Conservation (phyloP, 1,140 invertebrate species). For the Drosophila saltans region DNA sequence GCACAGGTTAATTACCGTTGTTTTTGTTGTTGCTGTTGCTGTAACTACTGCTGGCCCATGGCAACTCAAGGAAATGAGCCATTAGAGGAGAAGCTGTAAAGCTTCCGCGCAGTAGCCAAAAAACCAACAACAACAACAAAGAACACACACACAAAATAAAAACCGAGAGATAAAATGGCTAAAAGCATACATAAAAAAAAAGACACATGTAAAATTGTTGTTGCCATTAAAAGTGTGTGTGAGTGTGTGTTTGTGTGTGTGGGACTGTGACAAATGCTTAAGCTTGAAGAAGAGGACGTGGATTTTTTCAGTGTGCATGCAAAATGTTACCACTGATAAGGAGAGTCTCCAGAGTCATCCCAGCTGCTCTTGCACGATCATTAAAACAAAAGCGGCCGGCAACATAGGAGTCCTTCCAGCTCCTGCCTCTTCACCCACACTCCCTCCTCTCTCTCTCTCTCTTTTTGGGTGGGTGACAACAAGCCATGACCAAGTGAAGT, state of each 20-base stretch:
- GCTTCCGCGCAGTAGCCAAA: slow-evolving; percentile 66
- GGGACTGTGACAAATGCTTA: slow-evolving; percentile 73
- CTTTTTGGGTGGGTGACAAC: slow-evolving; percentile 44
- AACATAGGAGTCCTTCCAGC: slow-evolving; percentile 20
- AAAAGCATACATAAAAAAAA: slow-evolving; percentile 76
- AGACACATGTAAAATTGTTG: slow-evolving; percentile 75
- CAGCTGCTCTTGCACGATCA: slow-evolving; percentile 68
- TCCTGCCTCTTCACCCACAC: not conserved
- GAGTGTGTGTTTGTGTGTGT: slow-evolving; percentile 31
- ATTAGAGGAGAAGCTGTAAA: slow-evolving; percentile 68
- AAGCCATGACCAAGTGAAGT: slow-evolving; percentile 74
- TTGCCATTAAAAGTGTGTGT: not conserved
- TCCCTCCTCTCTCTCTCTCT: not conserved
- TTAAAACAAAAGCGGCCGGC: slow-evolving; percentile 77
- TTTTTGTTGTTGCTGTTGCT: slow-evolving; percentile 39
- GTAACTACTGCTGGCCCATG: not conserved
- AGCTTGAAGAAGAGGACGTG: slow-evolving; percentile 54
- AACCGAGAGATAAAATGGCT: slow-evolving; percentile 71
- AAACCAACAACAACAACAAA: slow-evolving; percentile 68
- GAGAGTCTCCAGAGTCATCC: slow-evolving; percentile 57
- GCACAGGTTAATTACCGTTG: slow-evolving; percentile 82
- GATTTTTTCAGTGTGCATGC: slow-evolving; percentile 59
- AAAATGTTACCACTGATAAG: slow-evolving; percentile 80
- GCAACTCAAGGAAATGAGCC: slow-evolving; percentile 73
- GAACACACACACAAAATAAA: slow-evolving; percentile 73